Percentiles rank a stretch among this genome's conserved stretches.
Conservation (phyloP, 2,888 invertebrate species). For the Boloria euphrosyne region DNA sequence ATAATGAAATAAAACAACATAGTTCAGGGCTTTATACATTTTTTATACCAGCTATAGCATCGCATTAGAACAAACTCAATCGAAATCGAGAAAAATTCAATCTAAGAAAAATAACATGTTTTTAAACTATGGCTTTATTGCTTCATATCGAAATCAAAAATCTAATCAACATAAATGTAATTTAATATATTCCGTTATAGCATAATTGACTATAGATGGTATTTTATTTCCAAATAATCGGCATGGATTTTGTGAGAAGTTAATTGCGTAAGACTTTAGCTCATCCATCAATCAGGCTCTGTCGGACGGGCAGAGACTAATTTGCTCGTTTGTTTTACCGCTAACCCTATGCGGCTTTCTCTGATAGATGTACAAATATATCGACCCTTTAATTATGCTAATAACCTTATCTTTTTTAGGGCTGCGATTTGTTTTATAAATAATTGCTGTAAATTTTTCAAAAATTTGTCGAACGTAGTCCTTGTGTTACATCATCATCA, state of each 20-base stretch:
- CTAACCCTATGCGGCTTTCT: constrained; percentile 63
- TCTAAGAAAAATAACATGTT: no score
- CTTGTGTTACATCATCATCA: no score
- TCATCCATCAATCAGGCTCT: constrained; percentile 80
- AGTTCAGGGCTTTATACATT: no score
- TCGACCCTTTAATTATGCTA: constrained; percentile 29
- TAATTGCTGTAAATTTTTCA: background rate
- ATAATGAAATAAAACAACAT: no score
- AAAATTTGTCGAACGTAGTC: no score
- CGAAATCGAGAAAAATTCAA: no score
- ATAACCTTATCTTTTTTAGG: constrained; percentile 12
- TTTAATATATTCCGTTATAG: no score
- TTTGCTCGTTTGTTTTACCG: constrained; percentile 78
- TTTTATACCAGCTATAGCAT: no score
- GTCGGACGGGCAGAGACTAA: constrained; percentile 70
- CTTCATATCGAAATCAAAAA: no score
- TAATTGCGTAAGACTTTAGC: constrained; percentile 59
- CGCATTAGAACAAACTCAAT: no score
- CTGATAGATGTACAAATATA: constrained; percentile 52
- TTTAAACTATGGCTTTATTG: no score
- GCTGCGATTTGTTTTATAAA: constrained; percentile 6
- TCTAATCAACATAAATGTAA: no score
- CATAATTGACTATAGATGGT: background rate
- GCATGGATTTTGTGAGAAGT: constrained; percentile 63
- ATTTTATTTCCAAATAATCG: constrained; percentile 3